Base-by-base conservation (phyloP, 2,797 vertebrate species). In the Syngnathus rostellatus region DNA sequence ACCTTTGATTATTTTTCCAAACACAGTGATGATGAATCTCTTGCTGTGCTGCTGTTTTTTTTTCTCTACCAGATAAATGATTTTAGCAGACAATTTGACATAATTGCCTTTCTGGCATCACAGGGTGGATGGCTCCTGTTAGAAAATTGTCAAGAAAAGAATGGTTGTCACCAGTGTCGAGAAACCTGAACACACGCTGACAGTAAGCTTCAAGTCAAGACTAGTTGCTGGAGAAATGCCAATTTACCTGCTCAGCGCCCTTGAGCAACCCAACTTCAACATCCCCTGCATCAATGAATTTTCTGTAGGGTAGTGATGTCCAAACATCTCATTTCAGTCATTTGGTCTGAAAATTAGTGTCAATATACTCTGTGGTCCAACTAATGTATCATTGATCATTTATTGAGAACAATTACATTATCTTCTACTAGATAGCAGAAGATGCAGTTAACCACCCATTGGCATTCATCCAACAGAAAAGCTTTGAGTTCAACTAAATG, bases 61-160 rank as follows among this genome's bases (percentile, higher is more conserved):
- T 58, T 40, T 41, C 19, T 61, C 39, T 10, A 41, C 14, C 39
- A 6, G 19, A 41, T 53, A 71, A 71, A 81, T 62, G 14, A 79
- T 79, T 78, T 76, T 66, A 72, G 63, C 50, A 64, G 69, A 76
- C 75, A 69, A 69, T 75, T 73, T 77, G 64, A 76, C 68, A 61
- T 43, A 63, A 81, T 70, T 62, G 68, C 76, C 71, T 66, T 66
- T 54, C 68, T 67, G 71, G 68, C 78, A 61, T 41, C 19, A 71
- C 59, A 53, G 64, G 65, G 66, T 45, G 55, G 53, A 66, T 25
- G 58, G 71, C 70, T 75, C 62, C 61, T 65, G 72, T n/a, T 40
- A 54, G 68, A 61, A 41, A 41, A 61, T 38, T 59, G 25, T 77
- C 73, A 69, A 77, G 16, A 46, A 45, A 46, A 63, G 23, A 63